A percentile compares a stretch with the other conserved stretches of the same genome.
Evolutionary conservation across 2,888 invertebrate species (phyloP).

Genomic region (Lottia scabra): DNA sequence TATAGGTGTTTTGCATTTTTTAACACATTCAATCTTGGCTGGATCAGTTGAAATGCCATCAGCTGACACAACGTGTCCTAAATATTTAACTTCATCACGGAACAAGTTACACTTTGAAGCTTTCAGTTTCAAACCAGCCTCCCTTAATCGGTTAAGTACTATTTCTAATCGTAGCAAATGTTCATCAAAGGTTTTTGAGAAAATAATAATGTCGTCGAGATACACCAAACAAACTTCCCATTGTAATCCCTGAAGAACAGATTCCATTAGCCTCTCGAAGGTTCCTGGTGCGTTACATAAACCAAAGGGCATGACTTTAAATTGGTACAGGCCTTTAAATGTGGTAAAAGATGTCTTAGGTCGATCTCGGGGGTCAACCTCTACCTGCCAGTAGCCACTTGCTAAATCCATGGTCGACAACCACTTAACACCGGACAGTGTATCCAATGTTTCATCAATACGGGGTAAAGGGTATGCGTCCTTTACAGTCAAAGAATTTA

Average conservation of each 20-base stretch:
- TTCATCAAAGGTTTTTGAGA: background rate
- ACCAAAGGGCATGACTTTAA: background rate
- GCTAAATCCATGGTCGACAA: conserved; percentile 1
- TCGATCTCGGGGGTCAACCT: background rate
- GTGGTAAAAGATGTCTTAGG: background rate
- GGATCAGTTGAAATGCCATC: conserved; percentile 2
- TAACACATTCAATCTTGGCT: background rate
- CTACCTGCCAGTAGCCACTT: background rate
- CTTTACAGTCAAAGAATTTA: background rate
- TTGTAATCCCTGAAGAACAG: background rate
- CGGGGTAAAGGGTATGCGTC: background rate
- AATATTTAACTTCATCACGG: too few species aligned
- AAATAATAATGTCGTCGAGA: background rate
- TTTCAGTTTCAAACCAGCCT: too few species aligned
- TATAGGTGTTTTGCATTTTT: background rate
- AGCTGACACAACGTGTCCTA: too few species aligned
- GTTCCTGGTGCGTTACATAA: background rate
- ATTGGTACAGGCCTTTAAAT: background rate
- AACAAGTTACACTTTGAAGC: too few species aligned
- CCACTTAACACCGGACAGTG: background rate
- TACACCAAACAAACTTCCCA: background rate
- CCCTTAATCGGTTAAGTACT: too few species aligned
- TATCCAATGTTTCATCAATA: background rate
- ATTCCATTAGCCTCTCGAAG: background rate
- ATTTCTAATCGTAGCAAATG: background rate